Conservation (phyloP, 2,888 invertebrate species). For the Brassicogethes aeneus region DNA sequence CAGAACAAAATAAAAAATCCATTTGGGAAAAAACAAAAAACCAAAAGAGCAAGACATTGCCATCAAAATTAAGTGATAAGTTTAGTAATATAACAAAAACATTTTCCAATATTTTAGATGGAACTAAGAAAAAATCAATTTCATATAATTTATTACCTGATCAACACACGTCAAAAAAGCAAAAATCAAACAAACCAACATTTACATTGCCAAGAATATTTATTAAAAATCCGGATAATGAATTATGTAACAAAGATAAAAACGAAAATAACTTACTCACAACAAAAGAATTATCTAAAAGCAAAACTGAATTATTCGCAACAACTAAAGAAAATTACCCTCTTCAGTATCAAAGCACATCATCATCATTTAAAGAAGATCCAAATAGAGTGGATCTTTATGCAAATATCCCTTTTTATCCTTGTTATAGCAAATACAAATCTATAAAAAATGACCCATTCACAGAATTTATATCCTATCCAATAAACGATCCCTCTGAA, state of each 20-base stretch:
- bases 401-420: slow-evolving; percentile 36
- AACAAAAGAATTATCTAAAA: slow-evolving; percentile 24
- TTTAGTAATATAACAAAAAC: slow-evolving; percentile 22
- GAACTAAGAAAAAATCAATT: slow-evolving; percentile 20
- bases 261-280: slow-evolving; percentile 11
- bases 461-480: slow-evolving; percentile 21
- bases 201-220: slow-evolving; percentile 36
- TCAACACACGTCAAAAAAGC: background rate
- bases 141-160: slow-evolving; percentile 13
- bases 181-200: slow-evolving; percentile 22
- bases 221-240: slow-evolving; percentile 26
- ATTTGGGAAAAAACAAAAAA: slow-evolving; percentile 8
- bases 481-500: slow-evolving; percentile 19
- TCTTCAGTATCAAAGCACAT: slow-evolving; percentile 26
- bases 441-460: slow-evolving; percentile 11
- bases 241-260: slow-evolving; percentile 7
- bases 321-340: slow-evolving; percentile 32
- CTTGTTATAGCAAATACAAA: slow-evolving; percentile 27
- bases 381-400: slow-evolving; percentile 28
- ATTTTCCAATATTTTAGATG: slow-evolving; percentile 23
- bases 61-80: slow-evolving; percentile 19
- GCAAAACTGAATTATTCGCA: slow-evolving; percentile 30
- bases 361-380: slow-evolving; percentile 1
- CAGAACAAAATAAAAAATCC: slow-evolving; percentile 8
- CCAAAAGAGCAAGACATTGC: slow-evolving; percentile 22